Conservation (phyloP, 2,113 vertebrate genomes). For the Myrmophylax atrothorax region DNA sequence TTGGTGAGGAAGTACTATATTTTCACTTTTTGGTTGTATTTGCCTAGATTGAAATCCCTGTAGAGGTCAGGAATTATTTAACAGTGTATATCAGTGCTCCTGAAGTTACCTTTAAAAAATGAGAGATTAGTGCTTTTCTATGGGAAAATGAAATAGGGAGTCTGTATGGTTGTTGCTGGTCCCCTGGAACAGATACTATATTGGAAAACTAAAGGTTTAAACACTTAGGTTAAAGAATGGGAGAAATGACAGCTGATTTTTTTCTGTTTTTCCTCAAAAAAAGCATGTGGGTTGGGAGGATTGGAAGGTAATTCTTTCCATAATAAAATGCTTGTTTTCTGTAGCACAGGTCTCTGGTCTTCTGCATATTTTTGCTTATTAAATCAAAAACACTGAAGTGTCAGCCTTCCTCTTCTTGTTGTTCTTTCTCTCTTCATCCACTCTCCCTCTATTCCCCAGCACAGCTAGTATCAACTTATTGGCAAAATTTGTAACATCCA, state of each 20-base stretch:
- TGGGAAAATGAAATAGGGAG: background rate
- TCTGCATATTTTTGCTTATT: background rate
- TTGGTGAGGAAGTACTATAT: background rate
- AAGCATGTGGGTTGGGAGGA: background rate
- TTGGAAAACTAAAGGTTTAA: background rate
- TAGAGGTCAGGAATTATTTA: background rate
- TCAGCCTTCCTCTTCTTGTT: background rate
- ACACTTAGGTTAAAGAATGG: background rate
- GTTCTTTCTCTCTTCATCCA: background rate
- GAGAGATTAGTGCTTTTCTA: background rate
- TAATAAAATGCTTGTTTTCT: background rate
- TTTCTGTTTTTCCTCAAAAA: background rate
- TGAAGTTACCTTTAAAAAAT: background rate
- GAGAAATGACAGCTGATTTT: background rate
- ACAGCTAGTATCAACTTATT: background rate
- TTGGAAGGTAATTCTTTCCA: background rate
- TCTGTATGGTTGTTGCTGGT: background rate
- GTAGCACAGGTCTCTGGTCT: background rate
- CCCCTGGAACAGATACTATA: background rate
- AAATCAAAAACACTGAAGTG: background rate
- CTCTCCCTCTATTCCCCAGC: background rate
- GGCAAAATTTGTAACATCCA: background rate
- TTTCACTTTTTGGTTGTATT: background rate
- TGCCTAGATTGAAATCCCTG: background rate
- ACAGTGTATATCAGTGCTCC: fast-evolving